Conservation (phyloP, 2,113 vertebrate genomes). For the Myxocyprinus asiaticus region DNA sequence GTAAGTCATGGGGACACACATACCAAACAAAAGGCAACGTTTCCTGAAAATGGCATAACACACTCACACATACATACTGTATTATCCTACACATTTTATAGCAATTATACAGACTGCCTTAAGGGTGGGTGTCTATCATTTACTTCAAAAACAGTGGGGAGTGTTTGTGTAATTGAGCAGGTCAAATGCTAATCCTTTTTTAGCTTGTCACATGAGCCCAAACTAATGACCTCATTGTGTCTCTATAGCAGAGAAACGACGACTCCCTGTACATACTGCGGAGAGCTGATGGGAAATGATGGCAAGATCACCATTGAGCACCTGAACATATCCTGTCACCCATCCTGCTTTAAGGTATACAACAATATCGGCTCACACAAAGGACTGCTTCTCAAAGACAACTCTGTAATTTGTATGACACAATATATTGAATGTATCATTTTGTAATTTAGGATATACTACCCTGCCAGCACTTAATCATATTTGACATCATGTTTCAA, state of each 20-base stretch:
- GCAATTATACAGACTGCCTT: too few species aligned
- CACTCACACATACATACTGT: too few species aligned
- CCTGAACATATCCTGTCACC: constrained; percentile 85
- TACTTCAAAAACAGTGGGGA: background rate
- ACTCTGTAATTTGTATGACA: background rate
- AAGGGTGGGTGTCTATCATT: background rate
- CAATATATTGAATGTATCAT: background rate
- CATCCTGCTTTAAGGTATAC: constrained; percentile 81
- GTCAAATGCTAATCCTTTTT: too few species aligned
- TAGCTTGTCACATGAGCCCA: background rate
- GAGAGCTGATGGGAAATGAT: constrained; percentile 78
- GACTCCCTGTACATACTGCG: constrained; percentile 82
- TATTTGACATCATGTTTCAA: background rate
- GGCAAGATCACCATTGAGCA: constrained; percentile 85
- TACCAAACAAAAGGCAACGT: too few species aligned
- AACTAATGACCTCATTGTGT: background rate
- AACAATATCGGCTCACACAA: background rate
- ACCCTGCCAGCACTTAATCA: too few species aligned
- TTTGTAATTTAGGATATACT: too few species aligned
- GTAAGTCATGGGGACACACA: too few species aligned
- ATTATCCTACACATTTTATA: too few species aligned
- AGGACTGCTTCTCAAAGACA: background rate
- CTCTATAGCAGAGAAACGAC: constrained; percentile 51
- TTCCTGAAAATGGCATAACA: too few species aligned
- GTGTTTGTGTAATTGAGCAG: background rate